Evolutionary conservation across 2,888 invertebrate genomes (phyloP).

Genomic region (Malacosoma neustria): DNA sequence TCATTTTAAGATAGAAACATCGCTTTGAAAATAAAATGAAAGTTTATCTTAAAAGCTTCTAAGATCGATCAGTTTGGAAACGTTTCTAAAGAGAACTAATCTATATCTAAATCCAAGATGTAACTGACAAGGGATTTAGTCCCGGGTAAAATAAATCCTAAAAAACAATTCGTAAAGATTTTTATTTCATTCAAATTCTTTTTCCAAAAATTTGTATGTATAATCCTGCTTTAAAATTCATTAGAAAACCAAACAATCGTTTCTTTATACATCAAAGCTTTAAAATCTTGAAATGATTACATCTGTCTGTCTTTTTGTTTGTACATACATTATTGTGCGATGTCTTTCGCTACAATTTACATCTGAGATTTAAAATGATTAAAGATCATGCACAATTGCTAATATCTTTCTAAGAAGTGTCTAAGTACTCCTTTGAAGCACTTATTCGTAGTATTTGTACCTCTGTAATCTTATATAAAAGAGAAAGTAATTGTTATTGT

Average conservation of each 20-base stretch:
- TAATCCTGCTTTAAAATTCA: neutral
- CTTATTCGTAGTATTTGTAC: too few species aligned
- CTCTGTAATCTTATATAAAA: too few species aligned
- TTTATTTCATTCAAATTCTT: neutral
- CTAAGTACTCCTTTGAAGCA: too few species aligned
- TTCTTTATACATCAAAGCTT: neutral
- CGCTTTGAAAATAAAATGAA: neutral
- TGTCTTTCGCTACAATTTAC: neutral
- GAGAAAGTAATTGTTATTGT: too few species aligned
- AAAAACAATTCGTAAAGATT: neutral
- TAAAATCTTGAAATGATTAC: neutral
- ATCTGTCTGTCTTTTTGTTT: neutral
- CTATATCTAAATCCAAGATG: neutral
- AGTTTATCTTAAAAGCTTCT: neutral
- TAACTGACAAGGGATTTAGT: neutral
- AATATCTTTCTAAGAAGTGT: too few species aligned
- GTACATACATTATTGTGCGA: neutral
- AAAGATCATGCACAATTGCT: neutral
- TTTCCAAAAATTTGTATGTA: neutral
- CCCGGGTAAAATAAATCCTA: too few species aligned
- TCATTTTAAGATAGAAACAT: too few species aligned
- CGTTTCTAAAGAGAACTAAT: neutral
- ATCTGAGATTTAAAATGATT: neutral
- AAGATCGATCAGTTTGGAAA: neutral
- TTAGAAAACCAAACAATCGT: neutral